These are phyloP conservation scores for Oriolus oriolus DNA, from an alignment of 2,113 vertebrate genomes.

Conservation along the genomic window DNA sequence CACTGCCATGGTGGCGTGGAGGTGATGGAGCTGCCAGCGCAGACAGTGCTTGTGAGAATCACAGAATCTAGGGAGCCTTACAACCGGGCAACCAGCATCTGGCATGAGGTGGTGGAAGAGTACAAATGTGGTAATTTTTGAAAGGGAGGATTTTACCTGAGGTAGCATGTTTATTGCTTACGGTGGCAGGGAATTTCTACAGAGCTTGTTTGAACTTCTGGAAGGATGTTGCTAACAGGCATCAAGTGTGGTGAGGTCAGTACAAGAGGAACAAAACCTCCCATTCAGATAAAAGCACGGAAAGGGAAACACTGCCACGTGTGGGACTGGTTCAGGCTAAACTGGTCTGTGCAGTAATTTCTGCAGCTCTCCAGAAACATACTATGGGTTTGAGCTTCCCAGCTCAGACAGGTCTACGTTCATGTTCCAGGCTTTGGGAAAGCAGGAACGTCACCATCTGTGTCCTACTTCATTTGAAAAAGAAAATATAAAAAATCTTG, in stretches of 20 bases:
- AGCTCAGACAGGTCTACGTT: neutral
- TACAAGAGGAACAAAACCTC: neutral
- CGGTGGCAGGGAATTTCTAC: neutral
- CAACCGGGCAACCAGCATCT: fast-evolving
- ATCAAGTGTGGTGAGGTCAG: neutral
- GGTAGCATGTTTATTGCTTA: neutral
- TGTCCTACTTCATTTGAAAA: conserved; percentile 20
- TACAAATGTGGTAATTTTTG: neutral
- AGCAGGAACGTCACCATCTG: conserved; percentile 11
- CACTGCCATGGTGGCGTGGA: fast-evolving
- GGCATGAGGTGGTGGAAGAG: neutral
- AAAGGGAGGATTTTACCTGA: neutral
- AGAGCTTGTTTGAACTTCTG: neutral
- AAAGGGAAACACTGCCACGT: neutral
- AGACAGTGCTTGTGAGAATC: fast-evolving
- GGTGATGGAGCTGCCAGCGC: neutral
- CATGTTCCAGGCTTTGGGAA: neutral
- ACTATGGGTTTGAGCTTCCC: neutral
- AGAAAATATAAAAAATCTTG: neutral
- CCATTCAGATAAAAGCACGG: neutral
- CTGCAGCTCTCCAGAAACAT: neutral
- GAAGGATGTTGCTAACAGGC: neutral
- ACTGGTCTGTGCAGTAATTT: neutral
- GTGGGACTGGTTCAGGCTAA: neutral
- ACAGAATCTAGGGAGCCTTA: neutral